Evolutionary conservation across 2,113 vertebrate species (phyloP).

Genomic region (Salvator merianae): DNA sequence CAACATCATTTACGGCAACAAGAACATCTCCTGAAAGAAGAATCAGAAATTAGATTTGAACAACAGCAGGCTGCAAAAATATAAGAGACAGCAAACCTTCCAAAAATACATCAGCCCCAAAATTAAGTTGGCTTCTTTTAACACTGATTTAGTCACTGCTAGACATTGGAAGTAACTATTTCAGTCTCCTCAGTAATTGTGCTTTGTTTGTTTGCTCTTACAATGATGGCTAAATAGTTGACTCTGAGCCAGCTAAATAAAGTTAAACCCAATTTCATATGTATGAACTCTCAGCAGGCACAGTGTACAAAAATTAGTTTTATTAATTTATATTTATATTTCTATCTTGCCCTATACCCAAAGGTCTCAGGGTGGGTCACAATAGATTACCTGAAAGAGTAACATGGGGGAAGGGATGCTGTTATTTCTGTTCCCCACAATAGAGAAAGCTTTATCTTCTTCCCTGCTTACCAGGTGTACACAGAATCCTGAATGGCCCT

Average conservation of each 20-base stretch:
- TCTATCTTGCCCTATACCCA: too few relatives aligned
- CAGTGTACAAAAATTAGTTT: not conserved
- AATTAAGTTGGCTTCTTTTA: not conserved
- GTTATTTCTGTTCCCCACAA: not conserved
- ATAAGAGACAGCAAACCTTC: not conserved
- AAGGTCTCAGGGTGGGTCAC: too few relatives aligned
- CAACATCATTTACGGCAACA: constrained; percentile 93
- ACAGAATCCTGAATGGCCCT: not conserved
- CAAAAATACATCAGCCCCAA: not conserved
- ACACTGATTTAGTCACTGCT: not conserved
- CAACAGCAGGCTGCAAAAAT: not conserved
- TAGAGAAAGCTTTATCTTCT: not conserved
- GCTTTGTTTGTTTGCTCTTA: not conserved
- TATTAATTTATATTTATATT: too few relatives aligned
- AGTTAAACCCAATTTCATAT: not conserved
- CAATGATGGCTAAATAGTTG: too few relatives aligned
- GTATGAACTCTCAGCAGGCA: not conserved
- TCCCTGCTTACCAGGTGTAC: not conserved
- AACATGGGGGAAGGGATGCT: too few relatives aligned
- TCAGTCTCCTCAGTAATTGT: not conserved
- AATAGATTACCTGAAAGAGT: too few relatives aligned
- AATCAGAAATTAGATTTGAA: constrained; percentile 39
- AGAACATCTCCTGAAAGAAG: constrained; percentile 86
- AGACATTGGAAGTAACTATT: not conserved
- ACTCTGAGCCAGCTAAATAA: too few relatives aligned